Evolutionary conservation across 1,140 invertebrate species (phyloP), one percentile per base, ranked within the genome.

Genomic region (Meloidogyne exigua): DNA sequence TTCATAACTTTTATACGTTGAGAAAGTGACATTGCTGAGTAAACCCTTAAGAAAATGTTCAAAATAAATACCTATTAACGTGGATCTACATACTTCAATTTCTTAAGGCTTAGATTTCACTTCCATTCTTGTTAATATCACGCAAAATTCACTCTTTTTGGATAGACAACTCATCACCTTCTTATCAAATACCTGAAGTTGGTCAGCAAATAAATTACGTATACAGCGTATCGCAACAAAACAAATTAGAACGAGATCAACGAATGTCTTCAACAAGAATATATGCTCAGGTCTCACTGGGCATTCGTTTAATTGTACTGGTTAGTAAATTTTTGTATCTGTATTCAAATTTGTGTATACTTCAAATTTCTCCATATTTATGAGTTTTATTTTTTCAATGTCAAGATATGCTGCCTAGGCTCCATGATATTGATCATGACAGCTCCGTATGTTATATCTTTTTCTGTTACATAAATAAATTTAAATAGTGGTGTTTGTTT

Each of bases 341-440:
- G 3, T 25, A 18, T 68, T 23, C 26, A 36, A 10, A 21, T 44
- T 28, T 44, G n/a, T n/a, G n/a, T n/a, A n/a, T n/a, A n/a, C n/a
- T n/a, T n/a, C n/a, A n/a, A n/a, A n/a, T n/a, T n/a, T n/a, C n/a
- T n/a, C n/a, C n/a, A n/a, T n/a, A n/a, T n/a, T n/a, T n/a, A n/a
- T n/a, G n/a, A n/a, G 26, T 44, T 71, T 42, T 4, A 36, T 28
- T 62, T 71, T 11, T 62, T 71, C 3, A 36, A 10, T 39, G 36
- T 39, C 9, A 57, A 57, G 49, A 57, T 57, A 57, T 23, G 28
- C 15, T 36, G 39, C 18, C 0, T 68, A 21, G 28, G n/a, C 21
- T 68, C 39, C 39, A 78, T 86, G 81, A 87, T 87, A 67, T 79
- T 87, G 12, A 82, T 87, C 26, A 79, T 87, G 72, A 85, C 83